Evolutionary conservation across 2,888 invertebrate genomes (phyloP).

Genomic region (Drosophila falleni): DNA sequence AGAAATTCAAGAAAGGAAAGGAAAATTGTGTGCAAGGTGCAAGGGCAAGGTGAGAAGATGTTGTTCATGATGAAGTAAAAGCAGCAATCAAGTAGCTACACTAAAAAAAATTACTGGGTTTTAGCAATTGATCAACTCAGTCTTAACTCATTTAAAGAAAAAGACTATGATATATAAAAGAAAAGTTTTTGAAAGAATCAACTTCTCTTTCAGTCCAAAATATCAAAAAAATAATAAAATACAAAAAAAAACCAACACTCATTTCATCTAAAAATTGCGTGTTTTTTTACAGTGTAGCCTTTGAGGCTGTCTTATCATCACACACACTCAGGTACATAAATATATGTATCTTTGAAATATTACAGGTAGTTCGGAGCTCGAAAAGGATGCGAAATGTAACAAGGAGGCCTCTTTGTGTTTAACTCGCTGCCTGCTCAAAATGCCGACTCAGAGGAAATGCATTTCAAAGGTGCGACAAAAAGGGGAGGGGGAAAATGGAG

Average conservation of each 20-base stretch:
- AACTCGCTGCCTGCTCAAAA: conserved; percentile 28
- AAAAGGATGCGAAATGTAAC: conserved; percentile 65
- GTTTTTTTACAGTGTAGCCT: background rate
- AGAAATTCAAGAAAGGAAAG: conserved; percentile 43
- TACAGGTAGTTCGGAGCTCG: conserved; percentile 13
- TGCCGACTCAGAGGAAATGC: conserved; percentile 68
- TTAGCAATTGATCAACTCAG: no score
- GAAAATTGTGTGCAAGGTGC: conserved; percentile 76
- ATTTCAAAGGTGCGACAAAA: conserved; percentile 32
- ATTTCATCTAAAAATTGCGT: no score
- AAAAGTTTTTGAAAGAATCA: no score
- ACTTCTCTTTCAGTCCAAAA: no score
- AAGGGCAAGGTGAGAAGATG: conserved; percentile 60
- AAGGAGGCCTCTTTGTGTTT: conserved; percentile 53
- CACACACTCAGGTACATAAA: background rate
- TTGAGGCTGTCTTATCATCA: conserved; percentile 14
- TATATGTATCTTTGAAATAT: background rate
- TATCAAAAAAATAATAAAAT: no score
- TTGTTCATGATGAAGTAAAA: conserved; percentile 9
- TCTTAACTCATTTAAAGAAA: no score
- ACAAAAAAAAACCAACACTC: no score
- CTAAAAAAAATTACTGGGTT: background rate
- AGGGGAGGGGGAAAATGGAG: background rate
- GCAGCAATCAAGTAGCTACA: background rate
- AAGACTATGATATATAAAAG: no score